Evolutionary conservation across 2,797 vertebrate species (phyloP).

Genomic region (Anabas testudineus): DNA sequence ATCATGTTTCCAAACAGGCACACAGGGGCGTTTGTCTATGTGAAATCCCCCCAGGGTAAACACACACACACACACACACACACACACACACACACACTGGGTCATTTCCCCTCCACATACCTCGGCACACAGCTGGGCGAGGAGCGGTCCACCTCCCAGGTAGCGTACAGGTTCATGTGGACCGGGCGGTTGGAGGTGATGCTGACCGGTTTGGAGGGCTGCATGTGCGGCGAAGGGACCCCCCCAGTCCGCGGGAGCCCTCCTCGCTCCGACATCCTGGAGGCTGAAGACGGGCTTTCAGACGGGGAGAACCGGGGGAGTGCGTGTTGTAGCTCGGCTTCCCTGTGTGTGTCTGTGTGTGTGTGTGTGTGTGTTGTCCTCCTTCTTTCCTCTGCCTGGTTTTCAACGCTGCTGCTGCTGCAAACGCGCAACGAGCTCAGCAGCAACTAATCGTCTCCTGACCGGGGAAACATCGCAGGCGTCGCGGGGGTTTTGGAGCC

Average conservation of each 20-base stretch:
- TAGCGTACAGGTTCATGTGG: slow-evolving; percentile 96
- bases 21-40: slow-evolving; percentile 1
- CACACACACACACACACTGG: not conserved
- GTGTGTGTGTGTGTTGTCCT: not conserved
- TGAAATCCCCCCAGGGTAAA: slow-evolving; percentile 18
- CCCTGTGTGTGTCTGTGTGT: not conserved
- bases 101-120: slow-evolving; percentile 73
- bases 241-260: slow-evolving; percentile 86
- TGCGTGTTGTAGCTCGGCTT: slow-evolving; percentile 25
- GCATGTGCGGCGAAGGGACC: slow-evolving; percentile 85
- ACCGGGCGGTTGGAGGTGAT: slow-evolving; percentile 89
- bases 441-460: slow-evolving; percentile 50
- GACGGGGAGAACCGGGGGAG: slow-evolving; percentile 21
- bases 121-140: slow-evolving; percentile 95
- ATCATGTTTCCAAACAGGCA: not conserved
- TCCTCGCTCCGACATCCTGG: slow-evolving; percentile 88
- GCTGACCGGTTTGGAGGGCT: slow-evolving; percentile 86
- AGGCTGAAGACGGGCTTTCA: slow-evolving; percentile 57
- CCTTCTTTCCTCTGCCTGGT: not conserved
- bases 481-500: slow-evolving; percentile 6
- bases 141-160: slow-evolving; percentile 95
- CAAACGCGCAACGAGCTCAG: slow-evolving; percentile 35
- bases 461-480: slow-evolving; percentile 44
- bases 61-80: slow-evolving; percentile 12
- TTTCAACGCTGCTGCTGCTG: slow-evolving; percentile 24